Base-by-base conservation (phyloP, 2,797 vertebrate genomes). In the Enteromius paludinosus region DNA sequence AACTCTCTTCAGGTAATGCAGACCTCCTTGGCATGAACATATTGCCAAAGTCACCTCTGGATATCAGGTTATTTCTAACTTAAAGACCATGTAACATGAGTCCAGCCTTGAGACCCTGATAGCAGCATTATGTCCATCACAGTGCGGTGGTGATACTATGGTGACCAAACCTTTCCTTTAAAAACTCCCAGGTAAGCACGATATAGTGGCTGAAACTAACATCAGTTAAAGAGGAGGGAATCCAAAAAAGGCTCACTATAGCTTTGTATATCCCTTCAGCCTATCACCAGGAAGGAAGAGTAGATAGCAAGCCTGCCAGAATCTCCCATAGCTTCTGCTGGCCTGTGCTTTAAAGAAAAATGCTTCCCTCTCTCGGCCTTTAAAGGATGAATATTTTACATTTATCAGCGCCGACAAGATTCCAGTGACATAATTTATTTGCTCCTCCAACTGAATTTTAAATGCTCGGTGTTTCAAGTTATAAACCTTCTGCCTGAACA, bases 341-440 rank as follows among this genome's bases (percentile, higher is more conserved):
- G 54, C 33, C 69, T 64, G 70, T 61, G 82, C 52, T 78, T 72
- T 72, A 54, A 83, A 72, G 61, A 73, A 75, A 75, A 69, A 49
- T 70, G 62, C 78, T 81, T 81, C 81, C 72, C 83, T 66, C 10
- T 56, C 25, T 61, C 8, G 0, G 43, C 70, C 45, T 78, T 68
- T 79, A 82, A 61, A 25, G 64, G 59, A 71, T 74, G 69, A 62
- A 78, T 79, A 61, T 78, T 85, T 71, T 82, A 66, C 68, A 45
- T 73, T 82, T 81, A 81, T 81, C 73, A 72, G 45, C 20, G 3
- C 68, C 52, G 66, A 70, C 43, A 72, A 70, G 79, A 78, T 82
- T 81, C 66, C 45, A 47, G 43, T 17, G 73, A 69, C 79, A 81
- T 33, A 47, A 70, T 80, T 76, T 82, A 78, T 82, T 81, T 82